phyloP scores from a whole-genome alignment of 2,113 vertebrate genomes.

The Silurus asotus region DNA sequence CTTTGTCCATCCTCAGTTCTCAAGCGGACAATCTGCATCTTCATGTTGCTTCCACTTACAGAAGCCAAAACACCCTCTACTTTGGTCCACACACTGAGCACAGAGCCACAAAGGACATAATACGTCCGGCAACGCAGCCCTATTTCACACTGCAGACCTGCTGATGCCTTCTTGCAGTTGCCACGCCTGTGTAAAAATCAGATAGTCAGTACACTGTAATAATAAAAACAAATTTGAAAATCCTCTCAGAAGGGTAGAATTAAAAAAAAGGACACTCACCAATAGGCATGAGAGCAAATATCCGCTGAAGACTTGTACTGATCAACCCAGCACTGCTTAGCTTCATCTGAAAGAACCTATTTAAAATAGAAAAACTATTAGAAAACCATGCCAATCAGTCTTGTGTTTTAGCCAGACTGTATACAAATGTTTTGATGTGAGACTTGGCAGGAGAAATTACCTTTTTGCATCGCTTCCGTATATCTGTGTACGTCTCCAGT shows the following conservation, averaged over 20 bases:
- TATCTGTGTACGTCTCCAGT: slow-evolving; percentile 87
- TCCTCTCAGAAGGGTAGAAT: too few relatives aligned
- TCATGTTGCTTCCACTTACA: slow-evolving; percentile 92
- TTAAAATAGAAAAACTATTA: background rate
- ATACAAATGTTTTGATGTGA: background rate
- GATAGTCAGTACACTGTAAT: background rate
- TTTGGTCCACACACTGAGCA: slow-evolving; percentile 97
- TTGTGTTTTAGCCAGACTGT: background rate
- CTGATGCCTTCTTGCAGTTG: slow-evolving; percentile 93
- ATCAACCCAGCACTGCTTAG: slow-evolving; percentile 90
- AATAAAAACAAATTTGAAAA: too few relatives aligned
- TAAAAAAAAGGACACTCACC: slow-evolving; percentile 71
- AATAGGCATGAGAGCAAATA: slow-evolving; percentile 93
- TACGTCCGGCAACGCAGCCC: slow-evolving; percentile 92
- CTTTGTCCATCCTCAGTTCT: slow-evolving; percentile 94
- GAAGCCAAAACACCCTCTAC: slow-evolving; percentile 93
- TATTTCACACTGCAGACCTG: slow-evolving; percentile 94
- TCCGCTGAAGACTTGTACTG: slow-evolving; percentile 91
- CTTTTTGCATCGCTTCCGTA: slow-evolving; percentile 98
- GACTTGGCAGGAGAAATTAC: slow-evolving; percentile 61
- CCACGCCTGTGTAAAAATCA: slow-evolving; percentile 82
- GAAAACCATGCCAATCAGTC: background rate
- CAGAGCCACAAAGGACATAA: slow-evolving; percentile 91
- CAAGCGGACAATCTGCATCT: slow-evolving; percentile 96
- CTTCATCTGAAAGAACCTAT: slow-evolving; percentile 92